Conservation (phyloP, 2,797 vertebrate species). For the Oreonectes daqikongensis region DNA sequence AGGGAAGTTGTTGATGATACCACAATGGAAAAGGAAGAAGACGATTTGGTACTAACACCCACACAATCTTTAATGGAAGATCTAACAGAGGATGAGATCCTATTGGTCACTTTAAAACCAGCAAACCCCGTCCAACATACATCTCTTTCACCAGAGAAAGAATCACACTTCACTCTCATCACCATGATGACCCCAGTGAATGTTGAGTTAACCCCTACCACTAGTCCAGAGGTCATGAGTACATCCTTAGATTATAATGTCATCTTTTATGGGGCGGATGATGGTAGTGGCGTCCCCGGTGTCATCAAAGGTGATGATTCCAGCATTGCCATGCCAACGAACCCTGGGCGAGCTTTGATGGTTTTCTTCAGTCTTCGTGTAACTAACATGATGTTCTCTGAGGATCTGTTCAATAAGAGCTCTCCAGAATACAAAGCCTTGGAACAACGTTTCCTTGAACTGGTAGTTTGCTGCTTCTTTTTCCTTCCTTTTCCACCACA, state of each 20-base stretch:
- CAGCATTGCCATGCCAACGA: conserved; percentile 71
- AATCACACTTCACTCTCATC: conserved; percentile 66
- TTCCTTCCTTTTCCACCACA: neutral
- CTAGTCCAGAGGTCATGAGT: conserved; percentile 49
- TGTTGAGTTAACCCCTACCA: conserved; percentile 9
- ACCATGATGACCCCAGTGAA: conserved; percentile 39
- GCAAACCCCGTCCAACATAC: conserved; percentile 59
- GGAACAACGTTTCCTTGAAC: conserved; percentile 88
- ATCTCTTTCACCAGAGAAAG: conserved; percentile 65
- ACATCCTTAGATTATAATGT: conserved; percentile 60
- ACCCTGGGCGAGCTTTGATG: conserved; percentile 77
- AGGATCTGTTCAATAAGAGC: conserved; percentile 94
- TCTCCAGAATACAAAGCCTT: conserved; percentile 91
- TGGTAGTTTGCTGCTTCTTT: conserved; percentile 74
- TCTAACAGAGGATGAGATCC: conserved; percentile 33
- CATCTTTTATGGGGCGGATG: conserved; percentile 68
- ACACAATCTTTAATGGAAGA: conserved; percentile 64
- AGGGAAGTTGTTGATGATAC: conserved; percentile 41
- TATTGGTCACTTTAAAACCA: conserved; percentile 39
- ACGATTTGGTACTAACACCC: conserved; percentile 51
- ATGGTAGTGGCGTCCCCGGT: conserved; percentile 75
- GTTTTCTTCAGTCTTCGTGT: conserved; percentile 97
- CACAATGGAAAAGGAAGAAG: conserved; percentile 46
- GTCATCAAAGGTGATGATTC: conserved; percentile 76
- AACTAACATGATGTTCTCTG: conserved; percentile 96